These are phyloP conservation scores for Achatina immaculata DNA, from an alignment of 1,140 invertebrate species.

Conservation along the genomic window DNA sequence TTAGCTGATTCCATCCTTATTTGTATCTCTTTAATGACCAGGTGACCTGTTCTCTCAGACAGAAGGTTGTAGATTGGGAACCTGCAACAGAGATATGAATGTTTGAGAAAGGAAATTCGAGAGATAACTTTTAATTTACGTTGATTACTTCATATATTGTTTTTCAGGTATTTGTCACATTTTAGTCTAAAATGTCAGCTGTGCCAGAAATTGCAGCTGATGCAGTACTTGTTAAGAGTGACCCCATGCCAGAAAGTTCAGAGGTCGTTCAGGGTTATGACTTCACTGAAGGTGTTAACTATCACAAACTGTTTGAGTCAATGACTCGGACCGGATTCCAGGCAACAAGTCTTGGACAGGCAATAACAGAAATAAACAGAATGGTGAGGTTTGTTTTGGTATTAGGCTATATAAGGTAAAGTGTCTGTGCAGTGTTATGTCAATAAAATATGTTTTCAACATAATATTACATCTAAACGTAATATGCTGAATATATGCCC, in stretches of 20 bases:
- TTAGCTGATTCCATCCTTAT: no score
- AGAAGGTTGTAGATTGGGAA: no score
- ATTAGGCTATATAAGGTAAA: no score
- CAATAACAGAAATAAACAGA: constrained; percentile 90
- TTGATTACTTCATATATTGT: not conserved
- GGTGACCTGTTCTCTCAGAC: no score
- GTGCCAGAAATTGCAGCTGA: constrained; percentile 51
- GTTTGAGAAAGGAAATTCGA: not conserved
- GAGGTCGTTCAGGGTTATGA: constrained; percentile 78
- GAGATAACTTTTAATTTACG: not conserved
- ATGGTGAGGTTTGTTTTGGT: constrained; percentile 80
- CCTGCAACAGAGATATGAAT: no score
- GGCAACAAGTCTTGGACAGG: constrained; percentile 93
- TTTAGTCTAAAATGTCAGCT: constrained; percentile 29
- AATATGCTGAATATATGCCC: no score
- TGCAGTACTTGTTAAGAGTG: constrained; percentile 60
- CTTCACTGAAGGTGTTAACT: constrained; percentile 92
- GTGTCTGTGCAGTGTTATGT: no score
- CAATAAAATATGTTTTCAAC: no score
- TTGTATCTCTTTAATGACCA: no score
- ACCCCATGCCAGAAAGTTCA: constrained; percentile 48
- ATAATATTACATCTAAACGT: no score
- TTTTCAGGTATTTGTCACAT: not conserved
- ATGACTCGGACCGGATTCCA: constrained; percentile 92
- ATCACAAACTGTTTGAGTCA: constrained; percentile 84